Base-by-base conservation (phyloP, 2,888 invertebrate species). In the Chloroclysta siterata region DNA sequence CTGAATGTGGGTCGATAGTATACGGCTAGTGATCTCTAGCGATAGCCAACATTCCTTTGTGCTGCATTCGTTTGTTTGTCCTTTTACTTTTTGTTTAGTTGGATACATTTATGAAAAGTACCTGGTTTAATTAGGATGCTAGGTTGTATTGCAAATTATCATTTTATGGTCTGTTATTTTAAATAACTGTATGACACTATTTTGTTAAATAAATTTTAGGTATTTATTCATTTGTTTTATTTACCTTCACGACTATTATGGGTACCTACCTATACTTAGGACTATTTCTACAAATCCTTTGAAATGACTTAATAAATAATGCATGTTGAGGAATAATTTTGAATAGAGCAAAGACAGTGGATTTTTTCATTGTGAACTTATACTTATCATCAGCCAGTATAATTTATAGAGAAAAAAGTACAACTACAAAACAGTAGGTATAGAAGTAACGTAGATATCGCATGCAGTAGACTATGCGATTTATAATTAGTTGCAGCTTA, bases 141-240 rank as follows among this genome's bases (percentile, higher is more conserved):
- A 93, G 92, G 92, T 89, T 91, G 87, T 92, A 91, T 88, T 88
- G 81, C 86, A 90, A 91, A 90, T 89, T 92, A 90, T 92, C 88
- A 88, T 91, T n/a, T 92, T 92, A 91, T 81, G 89, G 63, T 91
- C 89, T 90, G 92, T 93, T 93, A 91, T 90, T 92, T 92, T 89
- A 83, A 93, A 91, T 91, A 90, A 91, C 90, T 88, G 89, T 91
- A 91, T 89, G 92, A 93, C 91, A 91, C 86, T 92, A 92, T 92
- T 93, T 93, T 93, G 92, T 92, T 92, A 90, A 90, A 90, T 93
- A 93, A 92, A 93, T 91, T 91, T 89, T 89, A 91, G 91, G 88
- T 91, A 91, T 88, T 22, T 89, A 79, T 73, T 65, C 47, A 66
- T 77, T 78, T 71, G 81, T 88, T 87, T 86, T 69, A 82, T 87